A percentile compares a stretch with the other conserved stretches of the same genome.
phyloP scores from a whole-genome alignment of 1,140 invertebrate genomes.

The Laupala kohalensis region DNA sequence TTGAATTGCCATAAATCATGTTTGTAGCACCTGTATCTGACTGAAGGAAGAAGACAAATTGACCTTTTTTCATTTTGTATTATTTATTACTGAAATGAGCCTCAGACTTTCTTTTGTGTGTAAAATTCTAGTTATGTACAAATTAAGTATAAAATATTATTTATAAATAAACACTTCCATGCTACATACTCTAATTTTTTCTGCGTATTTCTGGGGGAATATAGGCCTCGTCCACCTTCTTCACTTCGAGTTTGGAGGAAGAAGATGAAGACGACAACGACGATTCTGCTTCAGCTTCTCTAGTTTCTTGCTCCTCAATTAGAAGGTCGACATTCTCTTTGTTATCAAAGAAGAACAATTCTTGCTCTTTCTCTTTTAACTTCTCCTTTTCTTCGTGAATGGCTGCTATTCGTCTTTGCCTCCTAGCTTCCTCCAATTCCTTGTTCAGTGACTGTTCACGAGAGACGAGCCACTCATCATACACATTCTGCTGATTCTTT shows the following conservation, averaged over 20 bases:
- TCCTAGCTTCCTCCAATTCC: slow-evolving; percentile 39
- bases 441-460: slow-evolving; percentile 40
- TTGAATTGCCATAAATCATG: too few species aligned
- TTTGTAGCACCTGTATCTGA: too few species aligned
- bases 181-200: background rate
- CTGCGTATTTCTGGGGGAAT: slow-evolving; percentile 45
- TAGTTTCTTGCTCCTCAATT: slow-evolving; percentile 36
- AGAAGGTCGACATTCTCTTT: slow-evolving; percentile 56
- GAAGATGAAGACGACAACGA: too few species aligned
- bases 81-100: background rate
- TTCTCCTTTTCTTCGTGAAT: slow-evolving; percentile 44
- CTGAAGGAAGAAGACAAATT: background rate
- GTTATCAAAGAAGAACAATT: slow-evolving; percentile 66
- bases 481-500: slow-evolving; percentile 22
- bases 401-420: slow-evolving; percentile 34
- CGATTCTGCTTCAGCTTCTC: slow-evolving; percentile 12
- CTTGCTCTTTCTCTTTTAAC: slow-evolving; percentile 43
- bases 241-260: too few species aligned
- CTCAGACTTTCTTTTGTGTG: too few species aligned
- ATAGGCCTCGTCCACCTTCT: slow-evolving; percentile 40
- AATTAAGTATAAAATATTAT: too few species aligned
- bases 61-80: background rate
- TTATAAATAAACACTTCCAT: background rate
- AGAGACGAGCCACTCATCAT: slow-evolving; percentile 39
- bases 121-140: too few species aligned